Evolutionary conservation across 1,140 invertebrate species (phyloP), one percentile per base, ranked within the genome.

Genomic region (Myzus persicae): DNA sequence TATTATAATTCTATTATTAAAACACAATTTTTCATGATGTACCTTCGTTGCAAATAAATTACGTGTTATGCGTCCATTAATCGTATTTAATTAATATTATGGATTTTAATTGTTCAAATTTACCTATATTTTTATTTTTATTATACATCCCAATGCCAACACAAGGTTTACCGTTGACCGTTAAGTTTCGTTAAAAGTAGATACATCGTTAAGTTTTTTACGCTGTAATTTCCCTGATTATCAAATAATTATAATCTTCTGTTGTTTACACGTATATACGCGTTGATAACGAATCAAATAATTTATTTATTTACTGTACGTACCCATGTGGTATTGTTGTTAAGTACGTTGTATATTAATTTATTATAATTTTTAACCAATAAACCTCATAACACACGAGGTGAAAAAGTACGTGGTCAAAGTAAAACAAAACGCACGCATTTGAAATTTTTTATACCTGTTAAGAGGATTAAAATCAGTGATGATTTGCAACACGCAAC

Each of bases 401-500:
- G 76, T 9, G 6, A 82, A 82, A 24, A 7, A 22, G 36, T 38
- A 36, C 7, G 20, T 9, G 76, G n/a, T 36, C 76, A 81, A 36
- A 20, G 36, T 14, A 67, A 67, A n/a, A 48, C n/a, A 59, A n/a
- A 67, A 38, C 36, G 5, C 36, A 38, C n/a, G 76, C 36, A 38
- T 82, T 82, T 36, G 36, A 82, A 82, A 38, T 82, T 5, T n/a
- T 38, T 38, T 82, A 38, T 22, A 36, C 31, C 59, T n/a, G 14
- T 76, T 76, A 18, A 76, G 31, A 18, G 14, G n/a, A 76, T 76
- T 76, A n/a, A 76, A 76, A n/a, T 76, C 59, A n/a, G n/a, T n/a
- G 59, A 76, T 76, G n/a, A 76, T 76, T n/a, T 76, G n/a, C 59
- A 76, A n/a, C 59, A 76, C 59, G 59, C n/a, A 76, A 76, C 59